Base-by-base conservation (phyloP, 1,140 invertebrate genomes). In the Apis florea region DNA sequence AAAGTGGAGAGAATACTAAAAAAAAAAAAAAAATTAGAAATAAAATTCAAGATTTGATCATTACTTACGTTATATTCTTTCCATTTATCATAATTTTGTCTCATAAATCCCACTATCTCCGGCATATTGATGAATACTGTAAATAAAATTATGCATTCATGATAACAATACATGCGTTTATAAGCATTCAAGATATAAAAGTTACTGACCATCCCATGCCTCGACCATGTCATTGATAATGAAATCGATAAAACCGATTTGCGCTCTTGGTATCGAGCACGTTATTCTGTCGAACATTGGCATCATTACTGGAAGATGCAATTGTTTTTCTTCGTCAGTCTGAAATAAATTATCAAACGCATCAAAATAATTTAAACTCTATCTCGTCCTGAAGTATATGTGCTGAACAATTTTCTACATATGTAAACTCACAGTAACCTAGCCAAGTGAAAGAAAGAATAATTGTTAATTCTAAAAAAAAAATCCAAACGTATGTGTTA, bases 201-300 rank as follows among this genome's bases (percentile, higher is more conserved):
- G 53, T 11, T 11, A 88, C 85, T 11, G 93, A 99, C 98, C 96
- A 93, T 98, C 97, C 98, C 98, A 99, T 47, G 98, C 97, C 90
- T 98, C 98, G 94, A 99, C 98, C 98, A 99, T 99, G 91, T 98
- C 97, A 85, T 97, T 97, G 85, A 99, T 98, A 89, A 99, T 99
- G 93, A 97, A 98, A 94, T 99, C 98, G 73, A 99, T 97, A 94
- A 99, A 99, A 67, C 98, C 98, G 85, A 98, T 98, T 94, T 99
- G 98, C 67, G 98, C 98, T 94, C 98, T 98, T 73, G 98, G 98
- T 92, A 99, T 98, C 83, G 98, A 99, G 93, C 98, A 99, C 13
- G 97, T 97, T 67, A 95, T 95, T 89, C 98, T 95, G 88, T 99
- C 98, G 93, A 99, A 99, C 95, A 98, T 97, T 2, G 98, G 98